Evolutionary conservation across 2,113 vertebrate genomes (phyloP).

Genomic region (Psophia crepitans): DNA sequence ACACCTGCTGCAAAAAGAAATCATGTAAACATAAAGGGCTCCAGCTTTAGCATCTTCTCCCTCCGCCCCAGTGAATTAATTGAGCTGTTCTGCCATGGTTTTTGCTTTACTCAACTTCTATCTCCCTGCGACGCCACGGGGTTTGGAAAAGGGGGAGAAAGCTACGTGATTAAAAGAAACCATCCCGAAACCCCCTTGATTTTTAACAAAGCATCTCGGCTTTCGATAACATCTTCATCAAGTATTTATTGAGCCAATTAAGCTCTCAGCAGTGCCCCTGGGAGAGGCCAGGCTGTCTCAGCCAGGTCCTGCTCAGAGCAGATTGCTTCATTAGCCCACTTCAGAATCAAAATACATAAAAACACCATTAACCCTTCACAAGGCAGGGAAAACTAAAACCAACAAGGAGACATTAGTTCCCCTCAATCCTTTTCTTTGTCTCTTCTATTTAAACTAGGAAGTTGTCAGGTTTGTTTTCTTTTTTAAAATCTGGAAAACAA

Average conservation of each 20-base stretch:
- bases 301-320: conserved; percentile 42
- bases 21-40: background rate
- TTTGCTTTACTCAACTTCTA: background rate
- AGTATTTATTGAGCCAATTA: conserved; percentile 62
- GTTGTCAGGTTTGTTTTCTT: background rate
- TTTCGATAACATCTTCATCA: conserved; percentile 42
- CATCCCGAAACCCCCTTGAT: background rate
- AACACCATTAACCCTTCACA: conserved; percentile 13
- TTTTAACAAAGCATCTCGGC: background rate
- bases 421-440: background rate
- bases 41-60: background rate
- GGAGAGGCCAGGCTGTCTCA: conserved; percentile 44
- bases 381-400: background rate
- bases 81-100: background rate
- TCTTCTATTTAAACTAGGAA: background rate
- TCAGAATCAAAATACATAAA: background rate
- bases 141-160: background rate
- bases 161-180: background rate
- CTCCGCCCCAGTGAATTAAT: background rate
- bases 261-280: conserved; percentile 37
- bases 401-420: background rate
- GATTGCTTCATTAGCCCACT: conserved; percentile 60
- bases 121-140: rapidly evolving
- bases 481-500: background rate
- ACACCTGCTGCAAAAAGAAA: background rate